These are phyloP conservation scores for Phataginus tetradactyla DNA, from an alignment of 2,797 vertebrate species.

Conservation along the genomic window DNA sequence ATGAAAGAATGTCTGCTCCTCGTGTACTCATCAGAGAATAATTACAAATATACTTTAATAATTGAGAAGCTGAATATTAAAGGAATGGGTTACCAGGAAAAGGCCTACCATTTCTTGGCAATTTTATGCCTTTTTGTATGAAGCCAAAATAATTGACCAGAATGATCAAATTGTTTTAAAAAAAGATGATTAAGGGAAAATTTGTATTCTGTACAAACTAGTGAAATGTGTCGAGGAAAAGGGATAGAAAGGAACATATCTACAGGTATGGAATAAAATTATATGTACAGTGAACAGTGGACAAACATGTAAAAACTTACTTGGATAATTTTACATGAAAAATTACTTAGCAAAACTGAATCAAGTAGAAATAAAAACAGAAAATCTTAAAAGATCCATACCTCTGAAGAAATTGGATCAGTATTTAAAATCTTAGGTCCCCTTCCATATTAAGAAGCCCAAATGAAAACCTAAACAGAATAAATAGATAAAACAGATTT, in stretches of 20 bases:
- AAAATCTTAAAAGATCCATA: not conserved
- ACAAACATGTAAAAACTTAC: not conserved
- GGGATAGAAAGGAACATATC: not conserved
- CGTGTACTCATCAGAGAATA: not conserved
- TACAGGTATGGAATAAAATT: not conserved
- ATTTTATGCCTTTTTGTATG: not conserved
- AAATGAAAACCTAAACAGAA: not conserved
- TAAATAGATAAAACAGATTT: not conserved
- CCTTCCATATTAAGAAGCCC: not conserved
- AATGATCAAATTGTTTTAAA: not conserved
- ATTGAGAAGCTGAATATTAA: not conserved
- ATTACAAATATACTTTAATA: not conserved
- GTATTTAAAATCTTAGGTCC: not conserved
- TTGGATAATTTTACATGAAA: not conserved
- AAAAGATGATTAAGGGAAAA: not conserved
- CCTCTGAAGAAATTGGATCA: not conserved
- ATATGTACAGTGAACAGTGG: not conserved
- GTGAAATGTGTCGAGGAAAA: not conserved
- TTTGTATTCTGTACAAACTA: not conserved
- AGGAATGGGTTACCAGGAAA: not conserved
- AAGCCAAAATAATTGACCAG: not conserved
- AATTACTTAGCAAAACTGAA: not conserved
- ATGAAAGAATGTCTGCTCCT: not conserved
- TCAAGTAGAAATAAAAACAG: not conserved
- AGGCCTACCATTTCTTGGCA: not conserved